Conservation (phyloP, 2,113 vertebrate genomes). For the Motacilla tschutschensis region DNA sequence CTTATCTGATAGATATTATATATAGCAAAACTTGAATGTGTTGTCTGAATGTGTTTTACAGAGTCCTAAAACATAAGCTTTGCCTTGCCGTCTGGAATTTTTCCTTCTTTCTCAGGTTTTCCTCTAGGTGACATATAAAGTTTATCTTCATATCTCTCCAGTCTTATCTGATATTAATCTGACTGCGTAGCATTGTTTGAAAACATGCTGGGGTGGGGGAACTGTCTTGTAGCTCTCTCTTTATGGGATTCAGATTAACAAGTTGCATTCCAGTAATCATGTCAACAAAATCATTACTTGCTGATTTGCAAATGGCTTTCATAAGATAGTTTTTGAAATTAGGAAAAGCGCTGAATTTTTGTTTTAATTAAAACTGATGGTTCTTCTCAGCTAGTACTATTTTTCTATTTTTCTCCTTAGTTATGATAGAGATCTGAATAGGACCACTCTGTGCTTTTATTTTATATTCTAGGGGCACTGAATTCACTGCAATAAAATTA, state of each 20-base stretch:
- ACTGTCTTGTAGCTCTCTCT: background rate
- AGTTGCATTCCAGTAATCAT: background rate
- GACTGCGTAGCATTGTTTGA: background rate
- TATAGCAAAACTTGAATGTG: background rate
- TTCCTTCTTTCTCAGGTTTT: background rate
- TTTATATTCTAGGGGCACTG: background rate
- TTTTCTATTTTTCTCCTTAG: background rate
- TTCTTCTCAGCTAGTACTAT: background rate
- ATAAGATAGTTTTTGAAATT: background rate
- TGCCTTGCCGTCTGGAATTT: background rate
- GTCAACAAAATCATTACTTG: background rate
- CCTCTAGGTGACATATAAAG: background rate
- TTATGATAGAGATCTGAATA: background rate
- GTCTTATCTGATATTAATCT: background rate
- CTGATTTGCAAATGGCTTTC: background rate
- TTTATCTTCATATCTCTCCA: background rate
- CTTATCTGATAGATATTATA: background rate
- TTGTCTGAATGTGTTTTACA: background rate
- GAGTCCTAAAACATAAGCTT: background rate
- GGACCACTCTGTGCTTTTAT: background rate
- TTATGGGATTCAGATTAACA: background rate
- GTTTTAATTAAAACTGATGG: background rate
- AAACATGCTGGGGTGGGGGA: background rate
- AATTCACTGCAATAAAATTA: background rate
- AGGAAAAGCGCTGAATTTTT: background rate